Evolutionary conservation across 2,888 invertebrate species (phyloP), one percentile per base, ranked within the genome.

Genomic region (Tenthredo amoena): DNA sequence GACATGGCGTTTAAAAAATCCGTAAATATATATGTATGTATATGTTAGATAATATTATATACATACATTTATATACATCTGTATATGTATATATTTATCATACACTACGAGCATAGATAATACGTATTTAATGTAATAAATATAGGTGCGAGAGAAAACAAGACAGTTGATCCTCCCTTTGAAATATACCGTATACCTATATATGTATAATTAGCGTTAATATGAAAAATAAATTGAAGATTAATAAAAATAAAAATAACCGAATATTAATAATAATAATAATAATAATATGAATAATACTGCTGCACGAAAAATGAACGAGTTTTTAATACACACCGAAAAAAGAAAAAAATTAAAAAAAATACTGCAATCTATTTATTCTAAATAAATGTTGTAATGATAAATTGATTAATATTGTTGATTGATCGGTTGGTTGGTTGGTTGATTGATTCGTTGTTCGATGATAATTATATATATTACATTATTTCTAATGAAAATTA

Each of bases 81-180:
- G 26, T 1, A 26, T 26, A 26, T 26, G 26, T 26, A 1, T 26
- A 26, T 26, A 26, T 26, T 26, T 26, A 26, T 2, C 18, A 62
- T 26, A 31, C 12, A 21, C 26, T n/a, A n/a, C 18, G 5, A n/a
- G n/a, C 50, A 50, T 50, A 50, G 18, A 50, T 50, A 50, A 18
- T 50, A 50, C 55, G 55, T 50, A 50, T 50, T n/a, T n/a, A 50
- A 50, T 50, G 18, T 50, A 50, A 18, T 55, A 7, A 6, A 47
- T 18, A 10, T 62, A 26, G 68, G 68, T 68, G 68, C 18, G 68
- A 68, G 68, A 68, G 68, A 68, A 68, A 31, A 68, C 34, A 68
- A 68, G 68, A 68, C 68, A 68, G 34, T 68, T 34, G 68, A 68
- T 34, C 68, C 68, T 68, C 68, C 68, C 68, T 34, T 31, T 62